Evolutionary conservation across 1,140 invertebrate genomes (phyloP), one percentile per base, ranked within the genome.

Genomic region (Harlomillsia oculata): DNA sequence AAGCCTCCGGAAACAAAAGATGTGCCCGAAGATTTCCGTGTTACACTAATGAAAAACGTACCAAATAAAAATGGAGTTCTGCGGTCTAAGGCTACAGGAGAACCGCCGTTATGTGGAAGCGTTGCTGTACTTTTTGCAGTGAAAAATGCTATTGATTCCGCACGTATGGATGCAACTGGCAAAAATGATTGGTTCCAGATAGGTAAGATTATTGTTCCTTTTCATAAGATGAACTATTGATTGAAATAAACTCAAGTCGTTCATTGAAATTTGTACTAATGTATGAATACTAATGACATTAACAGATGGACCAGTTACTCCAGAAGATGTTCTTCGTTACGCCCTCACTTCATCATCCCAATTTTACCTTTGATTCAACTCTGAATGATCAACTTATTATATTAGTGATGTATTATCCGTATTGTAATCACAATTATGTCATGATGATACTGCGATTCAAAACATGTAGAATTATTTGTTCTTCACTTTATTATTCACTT

Each of bases 81-180:
- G 16, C 2, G 59, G 4, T 53, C 59, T 5, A 61, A 61, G 75
- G 86, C 83, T 21, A 80, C 82, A 60, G 85, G 83, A n/a, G 87
- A 90, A 68, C 85, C 87, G 3, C 81, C 86, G 11, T 68, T 87
- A 18, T 84, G 83, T 66, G 70, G 85, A 69, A 74, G 77, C 20
- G 72, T 74, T 37, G 71, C 72, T 2, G 76, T 85, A 25, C 76
- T 82, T 41, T 77, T 85, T 64, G 87, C 86, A 18, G 75, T 88
- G 43, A 76, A 82, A 58, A 72, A 83, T 45, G 86, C 87, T 1
- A 72, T 90, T 26, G 71, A 75, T 60, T 78, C 83, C 3, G 79
- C 81, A 5, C 73, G 82, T 60, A 67, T 67, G 46, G 80, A 83
- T 67, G 73, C 76, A 45, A n/a, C n/a, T n/a, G 67, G 61, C 16